Base-by-base conservation (phyloP, 2,888 invertebrate genomes). In the Pseudococcus viburni region DNA sequence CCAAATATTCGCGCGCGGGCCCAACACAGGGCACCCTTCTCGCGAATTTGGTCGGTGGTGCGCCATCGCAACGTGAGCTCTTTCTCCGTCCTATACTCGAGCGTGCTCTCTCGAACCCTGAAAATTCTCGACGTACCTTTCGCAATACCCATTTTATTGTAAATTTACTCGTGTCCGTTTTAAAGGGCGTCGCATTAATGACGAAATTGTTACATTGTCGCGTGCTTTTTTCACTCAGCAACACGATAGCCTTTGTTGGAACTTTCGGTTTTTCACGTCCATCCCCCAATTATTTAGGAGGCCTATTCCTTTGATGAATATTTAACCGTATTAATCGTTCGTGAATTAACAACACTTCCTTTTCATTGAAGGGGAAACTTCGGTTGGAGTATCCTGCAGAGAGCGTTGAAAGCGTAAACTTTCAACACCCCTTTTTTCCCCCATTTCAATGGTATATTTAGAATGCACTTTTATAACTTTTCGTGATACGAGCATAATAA, bases 1-100 rank as follows among this genome's bases (percentile, higher is more conserved):
- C 85, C 85, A 85, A 85, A 85, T 85, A 85, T 48, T 59, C 85
- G 64, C 33, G 19, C 85, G 85, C 48, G 84, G n/a, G 19, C 51
- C 51, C 48, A 84, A 51, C 51, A n/a, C 0, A 42, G 42, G 42
- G 6, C 55, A 55, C 55, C 55, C 55, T 55, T n/a, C 55, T 55
- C 6, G 51, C 17, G n/a, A 8, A 7, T 55, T 55, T 55, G n/a
- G 55, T n/a, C n/a, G 55, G 55, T 55, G 55, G 55, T 55, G 55
- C 55, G n/a, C 55, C 55, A n/a, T 55, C n/a, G 12, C 51, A 55
- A n/a, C 15, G 7, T 55, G 4, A 51, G 48, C 55, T 55, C 55
- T 17, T 2, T 55, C 55, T 55, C 48, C n/a, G n/a, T n/a, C n/a
- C n/a, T n/a, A n/a, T n/a, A 39, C 22, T 26, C 19, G 7, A 39